These are phyloP conservation scores for Blastomussa wellsi DNA, from an alignment of 92 coral and sea anemone species.

Conservation along the genomic window DNA sequence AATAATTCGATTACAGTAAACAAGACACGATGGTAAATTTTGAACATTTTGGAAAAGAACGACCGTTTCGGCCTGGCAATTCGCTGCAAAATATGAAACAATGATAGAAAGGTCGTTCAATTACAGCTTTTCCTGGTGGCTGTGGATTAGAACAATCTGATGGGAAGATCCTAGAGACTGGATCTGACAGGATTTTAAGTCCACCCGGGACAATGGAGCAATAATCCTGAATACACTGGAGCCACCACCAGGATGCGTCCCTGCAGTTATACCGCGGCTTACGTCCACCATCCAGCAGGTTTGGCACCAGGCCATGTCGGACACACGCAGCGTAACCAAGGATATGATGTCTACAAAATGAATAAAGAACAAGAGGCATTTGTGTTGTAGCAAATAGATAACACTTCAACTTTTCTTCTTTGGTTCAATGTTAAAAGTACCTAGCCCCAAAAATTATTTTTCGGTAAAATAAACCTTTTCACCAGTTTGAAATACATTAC, in stretches of 20 bases:
- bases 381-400: neutral
- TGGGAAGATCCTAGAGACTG: constrained; percentile 89
- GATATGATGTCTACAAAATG: constrained; percentile 72
- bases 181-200: constrained; percentile 72
- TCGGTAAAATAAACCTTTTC: no score
- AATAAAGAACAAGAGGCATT: neutral
- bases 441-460: no score
- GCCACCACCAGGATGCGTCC: constrained; percentile 99
- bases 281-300: constrained; percentile 92
- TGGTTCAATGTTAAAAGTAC: no score
- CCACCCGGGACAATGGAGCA: constrained; percentile 91
- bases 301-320: constrained; percentile 98
- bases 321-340: constrained; percentile 89
- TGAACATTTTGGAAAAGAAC: no score
- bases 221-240: constrained; percentile 97
- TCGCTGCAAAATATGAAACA: neutral
- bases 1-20: no score
- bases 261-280: constrained; percentile 98
- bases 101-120: constrained; percentile 12
- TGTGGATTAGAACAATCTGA: constrained; percentile 70
- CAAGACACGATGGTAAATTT: no score
- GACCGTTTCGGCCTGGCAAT: neutral
- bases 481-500: no score
- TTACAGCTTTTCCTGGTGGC: constrained; percentile 71
- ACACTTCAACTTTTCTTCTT: no score